These are phyloP conservation scores for Drosophila seguyi DNA, from an alignment of 1,140 invertebrate genomes.

Conservation along the genomic window DNA sequence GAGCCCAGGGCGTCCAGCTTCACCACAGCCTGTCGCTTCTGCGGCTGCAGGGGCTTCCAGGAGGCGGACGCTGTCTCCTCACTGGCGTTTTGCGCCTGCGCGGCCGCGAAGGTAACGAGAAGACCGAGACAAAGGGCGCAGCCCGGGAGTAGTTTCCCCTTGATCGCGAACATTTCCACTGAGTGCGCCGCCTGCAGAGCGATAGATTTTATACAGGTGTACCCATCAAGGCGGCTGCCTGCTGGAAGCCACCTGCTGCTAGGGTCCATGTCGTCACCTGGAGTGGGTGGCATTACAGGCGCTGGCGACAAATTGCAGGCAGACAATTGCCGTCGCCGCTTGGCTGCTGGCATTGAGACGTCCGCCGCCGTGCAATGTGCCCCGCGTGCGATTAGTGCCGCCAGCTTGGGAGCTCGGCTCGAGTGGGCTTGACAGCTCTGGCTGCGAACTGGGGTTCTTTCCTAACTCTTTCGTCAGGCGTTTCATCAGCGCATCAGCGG, in stretches of 20 bases:
- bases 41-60: conserved; percentile 47
- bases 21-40: conserved; percentile 44
- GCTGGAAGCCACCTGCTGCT: conserved; percentile 5
- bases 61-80: conserved; percentile 20
- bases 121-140: conserved; percentile 18
- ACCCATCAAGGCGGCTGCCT: no score
- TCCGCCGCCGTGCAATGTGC: conserved; percentile 21
- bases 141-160: conserved; percentile 39
- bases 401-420: conserved; percentile 37
- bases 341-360: conserved; percentile 51
- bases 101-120: background rate
- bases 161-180: conserved; percentile 47
- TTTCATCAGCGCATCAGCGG: conserved; percentile 38
- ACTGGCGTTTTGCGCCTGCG: conserved; percentile 14
- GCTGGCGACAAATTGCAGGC: conserved; percentile 50
- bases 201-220: conserved; percentile 28
- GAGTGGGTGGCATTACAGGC: conserved; percentile 36
- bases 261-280: conserved; percentile 37
- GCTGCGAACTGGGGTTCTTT: conserved; percentile 27
- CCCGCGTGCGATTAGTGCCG: conserved; percentile 49
- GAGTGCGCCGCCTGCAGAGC: conserved; percentile 17
- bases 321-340: conserved; percentile 43
- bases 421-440: background rate
- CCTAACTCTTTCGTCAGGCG: conserved; percentile 46
- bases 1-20: conserved; percentile 51